Conservation (phyloP, 2,888 invertebrate genomes). For the Magallana nippona region DNA sequence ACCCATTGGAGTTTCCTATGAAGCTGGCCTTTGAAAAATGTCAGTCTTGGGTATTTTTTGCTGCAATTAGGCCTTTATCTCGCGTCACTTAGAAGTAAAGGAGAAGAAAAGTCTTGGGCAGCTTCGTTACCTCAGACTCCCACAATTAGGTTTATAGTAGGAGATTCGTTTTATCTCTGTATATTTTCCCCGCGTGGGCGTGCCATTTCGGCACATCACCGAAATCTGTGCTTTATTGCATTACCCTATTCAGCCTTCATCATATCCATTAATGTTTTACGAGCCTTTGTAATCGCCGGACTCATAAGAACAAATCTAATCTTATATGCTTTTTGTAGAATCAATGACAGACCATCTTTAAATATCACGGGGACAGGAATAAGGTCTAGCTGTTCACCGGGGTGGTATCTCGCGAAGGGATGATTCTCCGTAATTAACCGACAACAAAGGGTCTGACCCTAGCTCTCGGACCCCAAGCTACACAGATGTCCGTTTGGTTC, state of each 20-base stretch:
- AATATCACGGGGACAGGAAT: background rate
- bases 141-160: background rate
- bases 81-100: conserved; percentile 7
- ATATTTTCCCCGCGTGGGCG: background rate
- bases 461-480: background rate
- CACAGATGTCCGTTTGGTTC: conserved; percentile 9
- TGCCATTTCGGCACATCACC: conserved; percentile 5
- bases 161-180: background rate
- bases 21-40: background rate
- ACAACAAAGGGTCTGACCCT: background rate
- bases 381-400: background rate
- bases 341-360: conserved; percentile 2
- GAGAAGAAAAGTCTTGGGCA: background rate
- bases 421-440: conserved; percentile 25
- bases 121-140: background rate
- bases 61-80: background rate
- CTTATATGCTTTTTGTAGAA: background rate
- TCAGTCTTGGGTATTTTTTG: background rate
- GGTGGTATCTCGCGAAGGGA: conserved; percentile 20
- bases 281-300: background rate
- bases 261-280: conserved; percentile 5
- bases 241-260: background rate
- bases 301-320: background rate
- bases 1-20: background rate
- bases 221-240: background rate